These are phyloP conservation scores for Deroptyus accipitrinus DNA, from an alignment of 2,113 vertebrate species.

Conservation along the genomic window DNA sequence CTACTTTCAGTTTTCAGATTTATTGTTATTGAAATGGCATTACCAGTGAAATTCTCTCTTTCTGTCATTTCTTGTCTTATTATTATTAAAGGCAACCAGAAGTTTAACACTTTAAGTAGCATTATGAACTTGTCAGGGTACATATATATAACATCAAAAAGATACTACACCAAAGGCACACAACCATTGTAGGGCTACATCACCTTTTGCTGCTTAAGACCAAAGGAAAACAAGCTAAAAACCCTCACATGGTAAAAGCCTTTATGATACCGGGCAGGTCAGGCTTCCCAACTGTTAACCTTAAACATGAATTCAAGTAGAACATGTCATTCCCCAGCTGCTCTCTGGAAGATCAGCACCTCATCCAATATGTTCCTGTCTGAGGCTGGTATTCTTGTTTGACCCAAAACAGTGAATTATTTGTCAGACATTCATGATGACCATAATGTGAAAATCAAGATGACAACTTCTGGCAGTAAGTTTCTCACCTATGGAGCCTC, in stretches of 20 bases:
- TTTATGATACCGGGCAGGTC: not conserved
- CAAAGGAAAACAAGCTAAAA: not conserved
- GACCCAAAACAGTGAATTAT: not conserved
- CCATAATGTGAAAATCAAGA: not conserved
- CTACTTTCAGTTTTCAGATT: not conserved
- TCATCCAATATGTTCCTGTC: not conserved
- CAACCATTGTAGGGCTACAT: not conserved
- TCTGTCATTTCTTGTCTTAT: not conserved
- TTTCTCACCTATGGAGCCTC: not conserved
- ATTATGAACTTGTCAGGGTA: not conserved
- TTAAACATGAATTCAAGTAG: not conserved
- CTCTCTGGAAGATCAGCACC: not conserved
- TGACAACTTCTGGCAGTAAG: not conserved
- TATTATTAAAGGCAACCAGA: not conserved
- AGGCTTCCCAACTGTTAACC: not conserved
- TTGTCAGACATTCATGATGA: not conserved
- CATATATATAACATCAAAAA: not conserved
- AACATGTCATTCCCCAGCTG: not conserved
- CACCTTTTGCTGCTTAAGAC: not conserved
- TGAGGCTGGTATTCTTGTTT: not conserved
- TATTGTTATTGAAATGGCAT: not conserved
- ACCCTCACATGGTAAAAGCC: accelerated
- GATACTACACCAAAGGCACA: not conserved
- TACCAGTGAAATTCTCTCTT: not conserved
- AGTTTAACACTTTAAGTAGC: not conserved